Evolutionary conservation across 2,888 invertebrate genomes (phyloP).

Genomic region (Notocelia uddmanniana): DNA sequence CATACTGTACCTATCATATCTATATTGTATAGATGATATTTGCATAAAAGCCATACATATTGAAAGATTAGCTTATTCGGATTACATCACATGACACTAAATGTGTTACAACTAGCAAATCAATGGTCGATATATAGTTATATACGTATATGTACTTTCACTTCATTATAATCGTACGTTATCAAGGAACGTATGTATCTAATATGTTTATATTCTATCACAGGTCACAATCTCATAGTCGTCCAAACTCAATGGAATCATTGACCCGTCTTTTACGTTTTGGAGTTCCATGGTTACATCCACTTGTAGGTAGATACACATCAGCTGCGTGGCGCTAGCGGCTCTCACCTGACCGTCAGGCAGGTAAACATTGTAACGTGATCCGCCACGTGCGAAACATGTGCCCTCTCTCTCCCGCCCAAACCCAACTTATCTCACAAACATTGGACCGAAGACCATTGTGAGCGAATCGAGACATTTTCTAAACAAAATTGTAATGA

Average conservation of each 20-base stretch:
- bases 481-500: constrained; percentile 74
- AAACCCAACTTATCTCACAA: constrained; percentile 47
- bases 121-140: too few species aligned
- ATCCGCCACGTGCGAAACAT: constrained; percentile 79
- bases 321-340: constrained; percentile 51
- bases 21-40: too few species aligned
- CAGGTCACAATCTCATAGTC: not conserved
- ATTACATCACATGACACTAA: too few species aligned
- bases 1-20: too few species aligned
- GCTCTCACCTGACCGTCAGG: constrained; percentile 79
- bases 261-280: constrained; percentile 28
- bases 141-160: too few species aligned
- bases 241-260: constrained; percentile 24
- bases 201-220: not conserved
- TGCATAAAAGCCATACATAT: too few species aligned
- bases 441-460: constrained; percentile 46
- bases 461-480: constrained; percentile 50
- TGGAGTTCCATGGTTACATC: constrained; percentile 16
- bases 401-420: constrained; percentile 57
- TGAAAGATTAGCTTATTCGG: too few species aligned
- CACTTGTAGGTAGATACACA: constrained; percentile 27
- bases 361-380: constrained; percentile 86
- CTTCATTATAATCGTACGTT: too few species aligned
- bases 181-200: not conserved
- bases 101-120: too few species aligned